Evolutionary conservation across 2,888 invertebrate genomes (phyloP).

Genomic region (Cremastobaeus sp.): DNA sequence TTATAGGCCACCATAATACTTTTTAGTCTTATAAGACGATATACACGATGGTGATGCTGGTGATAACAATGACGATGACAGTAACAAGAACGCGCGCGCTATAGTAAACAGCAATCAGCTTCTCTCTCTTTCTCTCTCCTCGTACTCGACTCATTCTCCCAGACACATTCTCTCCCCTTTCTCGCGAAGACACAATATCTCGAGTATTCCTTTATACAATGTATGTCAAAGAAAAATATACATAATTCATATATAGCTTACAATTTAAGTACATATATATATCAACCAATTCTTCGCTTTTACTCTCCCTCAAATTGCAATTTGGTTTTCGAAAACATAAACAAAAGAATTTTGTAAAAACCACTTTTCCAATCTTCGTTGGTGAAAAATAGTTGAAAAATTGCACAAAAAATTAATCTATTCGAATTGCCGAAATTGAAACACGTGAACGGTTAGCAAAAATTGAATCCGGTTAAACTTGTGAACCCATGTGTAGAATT

Average conservation of each 20-base stretch:
- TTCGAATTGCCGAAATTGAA: too few species aligned
- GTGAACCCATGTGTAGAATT: too few species aligned
- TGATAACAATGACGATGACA: constrained; percentile 29
- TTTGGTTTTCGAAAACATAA: too few species aligned
- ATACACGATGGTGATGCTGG: constrained; percentile 32
- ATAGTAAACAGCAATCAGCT: constrained; percentile 17
- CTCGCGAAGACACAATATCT: constrained; percentile 7
- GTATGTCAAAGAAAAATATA: constrained; percentile 53
- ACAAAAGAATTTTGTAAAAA: too few species aligned
- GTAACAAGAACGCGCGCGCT: constrained; percentile 40
- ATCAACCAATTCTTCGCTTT: too few species aligned
- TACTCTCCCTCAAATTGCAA: too few species aligned
- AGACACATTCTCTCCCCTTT: constrained; percentile 7
- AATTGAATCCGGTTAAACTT: too few species aligned
- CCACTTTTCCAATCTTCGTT: too few species aligned
- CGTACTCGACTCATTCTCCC: constrained; percentile 1
- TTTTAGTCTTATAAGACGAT: constrained; percentile 57
- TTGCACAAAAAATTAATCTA: too few species aligned
- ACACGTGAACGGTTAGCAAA: too few species aligned
- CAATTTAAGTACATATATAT: constrained; percentile 52
- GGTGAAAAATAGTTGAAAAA: too few species aligned
- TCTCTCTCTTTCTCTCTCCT: constrained; percentile 16
- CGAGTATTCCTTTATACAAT: constrained; percentile 39
- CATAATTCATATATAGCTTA: constrained; percentile 52
- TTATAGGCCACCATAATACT: constrained; percentile 61